Base-by-base conservation (phyloP, 2,797 vertebrate genomes). In the Chaenodraco wilsoni region DNA sequence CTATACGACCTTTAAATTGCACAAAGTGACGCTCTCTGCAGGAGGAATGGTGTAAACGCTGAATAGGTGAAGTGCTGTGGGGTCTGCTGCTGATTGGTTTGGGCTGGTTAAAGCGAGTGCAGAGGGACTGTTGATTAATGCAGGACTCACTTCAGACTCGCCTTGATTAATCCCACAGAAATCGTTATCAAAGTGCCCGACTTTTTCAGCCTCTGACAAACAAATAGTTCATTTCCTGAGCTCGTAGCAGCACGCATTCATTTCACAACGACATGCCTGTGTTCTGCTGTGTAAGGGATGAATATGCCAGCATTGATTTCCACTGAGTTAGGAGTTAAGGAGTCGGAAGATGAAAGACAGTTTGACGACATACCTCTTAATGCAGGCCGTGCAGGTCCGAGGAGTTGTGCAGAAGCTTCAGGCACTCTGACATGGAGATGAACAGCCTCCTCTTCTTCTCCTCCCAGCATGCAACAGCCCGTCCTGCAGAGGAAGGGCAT, bases 1-100 rank as follows among this genome's bases (percentile, higher is more conserved):
- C 75, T 59, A 5, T 23, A n/a, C 90, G 89, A 93, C 92, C 89
- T 92, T 93, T 91, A 84, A 89, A 27, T 87, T 81, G 87, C 40
- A 44, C 65, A 51, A 71, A 81, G 74, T 65, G 69, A 66, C 59
- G 66, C 82, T 83, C 75, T 84, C 82, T 41, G 65, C 51, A 50
- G 49, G 60, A 41, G 73, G 76, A 75, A 84, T 33, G 41, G 23
- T 10, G 13, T 9, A 62, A 84, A 76, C 55, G 56, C 70, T 85
- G 61, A 54, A 43, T 55, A 37, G 73, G 78, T 74, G 78, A 85
- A 73, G 74, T 74, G 61, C 70, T 57, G 51, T 59, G 41, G 75
- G 58, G 69, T 65, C 82, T 19, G 65, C 72, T 23, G 2, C 78
- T 83, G 88, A 90, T 91, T 78, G 87, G 82, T 89, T 89, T 85